Conservation (phyloP, 2,797 vertebrate genomes). For the Tiaroga cobitis region DNA sequence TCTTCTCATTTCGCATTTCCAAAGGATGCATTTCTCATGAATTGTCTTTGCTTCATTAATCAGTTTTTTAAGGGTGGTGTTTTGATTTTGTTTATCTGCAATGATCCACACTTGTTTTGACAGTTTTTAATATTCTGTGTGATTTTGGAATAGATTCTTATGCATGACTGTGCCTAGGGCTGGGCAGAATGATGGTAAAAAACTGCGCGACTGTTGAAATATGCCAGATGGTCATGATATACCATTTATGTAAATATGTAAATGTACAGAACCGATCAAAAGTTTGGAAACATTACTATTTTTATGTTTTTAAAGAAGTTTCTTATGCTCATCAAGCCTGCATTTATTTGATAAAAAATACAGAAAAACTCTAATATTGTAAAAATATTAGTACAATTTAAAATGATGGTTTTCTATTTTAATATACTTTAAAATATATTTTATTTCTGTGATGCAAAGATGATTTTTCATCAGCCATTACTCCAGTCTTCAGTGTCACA, state of each 20-base stretch:
- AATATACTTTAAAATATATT: too few relatives aligned
- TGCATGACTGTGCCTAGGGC: slow-evolving; percentile 12
- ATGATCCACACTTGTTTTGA: slow-evolving; percentile 29
- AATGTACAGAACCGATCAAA: too few relatives aligned
- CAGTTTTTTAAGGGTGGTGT: slow-evolving; percentile 49
- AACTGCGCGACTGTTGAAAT: not conserved
- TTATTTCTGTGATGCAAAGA: too few relatives aligned
- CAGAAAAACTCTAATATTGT: too few relatives aligned
- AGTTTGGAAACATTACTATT: too few relatives aligned
- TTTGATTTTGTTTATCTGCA: slow-evolving; percentile 28
- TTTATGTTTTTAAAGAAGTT: too few relatives aligned
- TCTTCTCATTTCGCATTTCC: slow-evolving; percentile 27
- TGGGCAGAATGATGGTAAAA: slow-evolving; percentile 13
- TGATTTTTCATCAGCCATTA: too few relatives aligned
- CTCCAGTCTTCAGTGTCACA: too few relatives aligned
- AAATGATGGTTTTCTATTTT: too few relatives aligned
- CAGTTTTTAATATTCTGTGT: slow-evolving; percentile 34
- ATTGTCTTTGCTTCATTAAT: slow-evolving; percentile 48
- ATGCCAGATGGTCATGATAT: not conserved
- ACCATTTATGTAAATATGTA: not conserved
- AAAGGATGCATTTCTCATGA: slow-evolving; percentile 47
- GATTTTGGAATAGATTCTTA: not conserved
- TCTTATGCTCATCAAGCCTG: too few relatives aligned
- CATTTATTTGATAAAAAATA: too few relatives aligned
- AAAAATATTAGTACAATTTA: too few relatives aligned